phyloP scores from a whole-genome alignment of 2,888 invertebrate species.

The Automeris io region DNA sequence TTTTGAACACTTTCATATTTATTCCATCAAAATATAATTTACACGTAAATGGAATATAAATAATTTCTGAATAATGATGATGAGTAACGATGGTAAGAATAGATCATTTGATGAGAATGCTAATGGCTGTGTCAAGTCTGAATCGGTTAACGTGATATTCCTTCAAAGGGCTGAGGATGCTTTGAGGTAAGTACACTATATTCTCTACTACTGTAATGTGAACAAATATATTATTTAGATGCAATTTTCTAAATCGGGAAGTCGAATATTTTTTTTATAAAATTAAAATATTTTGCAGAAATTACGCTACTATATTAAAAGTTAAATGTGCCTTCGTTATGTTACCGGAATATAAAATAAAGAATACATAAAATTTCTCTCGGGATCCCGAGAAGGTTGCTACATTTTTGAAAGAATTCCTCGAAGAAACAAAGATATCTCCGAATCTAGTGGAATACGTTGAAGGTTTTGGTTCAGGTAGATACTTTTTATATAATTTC shows the following conservation, averaged over 20 bases:
- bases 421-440: conserved; percentile 75
- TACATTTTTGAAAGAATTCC: conserved; percentile 43
- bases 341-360: conserved; percentile 14
- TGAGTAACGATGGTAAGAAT: conserved; percentile 88
- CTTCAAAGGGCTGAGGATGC: conserved; percentile 78
- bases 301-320: conserved; percentile 32
- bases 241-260: neutral
- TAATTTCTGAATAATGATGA: conserved; percentile 27
- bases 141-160: conserved; percentile 80
- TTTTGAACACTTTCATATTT: neutral
- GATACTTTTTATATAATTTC: too few species aligned
- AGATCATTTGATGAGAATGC: conserved; percentile 89
- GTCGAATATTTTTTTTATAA: neutral
- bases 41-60: conserved; percentile 1
- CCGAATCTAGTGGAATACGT: conserved; percentile 78
- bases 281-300: conserved; percentile 21
- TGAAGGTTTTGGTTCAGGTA: conserved; percentile 82
- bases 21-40: neutral
- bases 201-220: neutral
- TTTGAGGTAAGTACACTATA: conserved; percentile 20
- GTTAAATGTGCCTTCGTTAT: conserved; percentile 26
- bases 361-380: conserved; percentile 24
- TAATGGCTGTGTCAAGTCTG: conserved; percentile 83
- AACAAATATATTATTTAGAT: neutral
- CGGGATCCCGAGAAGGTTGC: conserved; percentile 23